Evolutionary conservation across 2,797 vertebrate species (phyloP).

Genomic region (Lagocephalus sceleratus): DNA sequence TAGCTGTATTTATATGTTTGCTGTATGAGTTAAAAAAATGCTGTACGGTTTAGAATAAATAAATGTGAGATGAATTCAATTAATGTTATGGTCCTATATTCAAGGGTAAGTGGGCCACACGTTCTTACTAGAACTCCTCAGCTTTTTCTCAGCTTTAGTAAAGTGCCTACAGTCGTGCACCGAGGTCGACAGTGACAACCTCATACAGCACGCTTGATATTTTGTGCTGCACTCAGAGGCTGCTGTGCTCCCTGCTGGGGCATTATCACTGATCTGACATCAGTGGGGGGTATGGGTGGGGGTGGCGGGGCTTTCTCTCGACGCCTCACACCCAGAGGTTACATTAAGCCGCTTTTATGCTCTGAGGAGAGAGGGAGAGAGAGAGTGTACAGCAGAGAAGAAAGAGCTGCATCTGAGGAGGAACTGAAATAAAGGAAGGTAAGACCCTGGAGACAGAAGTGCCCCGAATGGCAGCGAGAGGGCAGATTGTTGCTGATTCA

Average conservation of each 20-base stretch:
- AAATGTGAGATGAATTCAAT: not conserved
- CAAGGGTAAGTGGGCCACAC: not conserved
- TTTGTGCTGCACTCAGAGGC: slow-evolving; percentile 4
- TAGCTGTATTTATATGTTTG: no score
- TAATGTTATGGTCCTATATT: not conserved
- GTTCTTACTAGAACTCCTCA: not conserved
- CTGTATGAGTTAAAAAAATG: no score
- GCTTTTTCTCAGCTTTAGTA: not conserved
- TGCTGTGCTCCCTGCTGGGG: slow-evolving; percentile 20
- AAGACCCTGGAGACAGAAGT: slow-evolving; percentile 33
- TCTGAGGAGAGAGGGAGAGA: slow-evolving; percentile 37
- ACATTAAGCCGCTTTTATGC: slow-evolving; percentile 67
- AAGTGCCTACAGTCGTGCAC: not conserved
- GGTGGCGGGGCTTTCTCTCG: slow-evolving; percentile 32
- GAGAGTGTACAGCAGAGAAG: slow-evolving; percentile 21
- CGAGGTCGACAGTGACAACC: not conserved
- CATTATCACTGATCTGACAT: slow-evolving; percentile 42
- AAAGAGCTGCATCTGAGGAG: slow-evolving; percentile 28
- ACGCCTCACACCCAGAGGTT: slow-evolving; percentile 54
- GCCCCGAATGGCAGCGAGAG: slow-evolving; percentile 20
- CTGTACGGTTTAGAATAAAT: not conserved
- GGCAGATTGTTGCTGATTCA: slow-evolving; percentile 51
- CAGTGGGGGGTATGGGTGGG: slow-evolving; percentile 17
- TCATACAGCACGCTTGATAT: slow-evolving; percentile 5
- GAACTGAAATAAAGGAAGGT: slow-evolving; percentile 32